These are phyloP conservation scores for Aphyosemion australe DNA, from an alignment of 2,113 vertebrate species.

Conservation along the genomic window DNA sequence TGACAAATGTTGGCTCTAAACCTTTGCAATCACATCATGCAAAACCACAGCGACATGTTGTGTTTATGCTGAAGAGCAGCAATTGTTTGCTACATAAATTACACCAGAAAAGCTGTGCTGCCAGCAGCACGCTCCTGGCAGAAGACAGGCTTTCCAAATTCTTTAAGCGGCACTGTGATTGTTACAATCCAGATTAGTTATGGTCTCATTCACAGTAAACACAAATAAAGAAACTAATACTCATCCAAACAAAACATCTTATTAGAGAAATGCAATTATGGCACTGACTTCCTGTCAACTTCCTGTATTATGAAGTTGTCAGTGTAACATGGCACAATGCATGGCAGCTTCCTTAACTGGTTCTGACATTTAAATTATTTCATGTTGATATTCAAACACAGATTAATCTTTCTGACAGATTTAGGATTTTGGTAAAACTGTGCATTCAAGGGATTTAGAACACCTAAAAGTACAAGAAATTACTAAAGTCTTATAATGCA, in stretches of 20 bases:
- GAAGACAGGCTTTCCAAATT: constrained; percentile 29
- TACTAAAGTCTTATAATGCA: too few relatives aligned
- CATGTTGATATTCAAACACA: too few relatives aligned
- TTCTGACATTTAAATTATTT: too few relatives aligned
- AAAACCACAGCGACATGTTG: neutral
- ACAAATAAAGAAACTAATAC: constrained; percentile 9
- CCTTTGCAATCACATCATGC: constrained; percentile 1
- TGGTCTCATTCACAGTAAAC: constrained; percentile 10
- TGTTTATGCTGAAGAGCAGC: constrained; percentile 22
- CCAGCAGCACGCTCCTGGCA: constrained; percentile 49
- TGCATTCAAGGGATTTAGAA: too few relatives aligned
- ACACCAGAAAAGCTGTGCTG: constrained; percentile 42
- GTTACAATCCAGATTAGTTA: constrained; percentile 32
- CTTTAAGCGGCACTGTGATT: constrained; percentile 40
- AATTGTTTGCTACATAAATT: constrained; percentile 56
- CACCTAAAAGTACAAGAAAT: too few relatives aligned
- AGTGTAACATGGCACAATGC: too few relatives aligned
- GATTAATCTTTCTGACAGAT: too few relatives aligned
- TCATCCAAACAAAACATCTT: constrained; percentile 16
- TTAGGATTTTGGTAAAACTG: too few relatives aligned
- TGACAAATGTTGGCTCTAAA: neutral
- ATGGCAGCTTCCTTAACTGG: too few relatives aligned
- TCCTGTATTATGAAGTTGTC: too few relatives aligned
- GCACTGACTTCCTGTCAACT: neutral
- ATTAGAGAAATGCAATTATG: constrained; percentile 9